Percentiles rank a stretch among this genome's conserved stretches.
These are phyloP conservation scores for Cossypha caffra DNA, from an alignment of 2,797 vertebrate species.

Conservation along the genomic window DNA sequence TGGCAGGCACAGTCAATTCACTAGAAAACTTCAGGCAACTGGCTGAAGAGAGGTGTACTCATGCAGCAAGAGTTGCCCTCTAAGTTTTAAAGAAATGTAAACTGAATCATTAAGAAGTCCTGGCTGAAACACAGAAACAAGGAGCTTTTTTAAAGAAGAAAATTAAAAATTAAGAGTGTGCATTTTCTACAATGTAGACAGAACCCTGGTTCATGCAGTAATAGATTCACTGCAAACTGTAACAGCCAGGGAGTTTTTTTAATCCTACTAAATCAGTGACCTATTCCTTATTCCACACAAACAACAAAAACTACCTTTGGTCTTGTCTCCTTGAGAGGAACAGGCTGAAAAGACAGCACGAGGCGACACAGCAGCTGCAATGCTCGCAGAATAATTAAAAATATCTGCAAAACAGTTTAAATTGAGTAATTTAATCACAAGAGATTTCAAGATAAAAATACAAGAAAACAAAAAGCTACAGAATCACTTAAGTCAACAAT, in stretches of 20 bases:
- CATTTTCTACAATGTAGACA: background rate
- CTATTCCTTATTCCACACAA: background rate
- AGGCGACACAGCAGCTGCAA: slow-evolving; percentile 89
- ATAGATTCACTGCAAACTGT: background rate
- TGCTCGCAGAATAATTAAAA: slow-evolving; percentile 89
- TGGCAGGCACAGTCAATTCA: background rate
- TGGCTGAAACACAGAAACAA: background rate
- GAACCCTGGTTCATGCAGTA: background rate
- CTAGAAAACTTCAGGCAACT: background rate
- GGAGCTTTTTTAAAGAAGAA: background rate
- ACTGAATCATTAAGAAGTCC: background rate
- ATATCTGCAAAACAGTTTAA: slow-evolving; percentile 79
- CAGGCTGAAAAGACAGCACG: slow-evolving; percentile 91
- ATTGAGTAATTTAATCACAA: background rate
- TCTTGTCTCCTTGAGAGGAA: slow-evolving; percentile 83
- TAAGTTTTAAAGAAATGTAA: background rate
- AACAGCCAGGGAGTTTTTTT: background rate
- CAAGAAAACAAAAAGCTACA: background rate
- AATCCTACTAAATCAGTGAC: background rate
- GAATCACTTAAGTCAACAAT: background rate
- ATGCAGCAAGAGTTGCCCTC: background rate
- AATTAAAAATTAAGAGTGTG: background rate
- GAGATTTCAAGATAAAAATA: background rate
- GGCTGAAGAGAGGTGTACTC: background rate
- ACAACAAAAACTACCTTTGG: slow-evolving; percentile 79